A percentile compares a stretch with the other conserved stretches of the same genome.
Conservation (phyloP, 2,888 invertebrate genomes). For the Blomia tropicalis region DNA sequence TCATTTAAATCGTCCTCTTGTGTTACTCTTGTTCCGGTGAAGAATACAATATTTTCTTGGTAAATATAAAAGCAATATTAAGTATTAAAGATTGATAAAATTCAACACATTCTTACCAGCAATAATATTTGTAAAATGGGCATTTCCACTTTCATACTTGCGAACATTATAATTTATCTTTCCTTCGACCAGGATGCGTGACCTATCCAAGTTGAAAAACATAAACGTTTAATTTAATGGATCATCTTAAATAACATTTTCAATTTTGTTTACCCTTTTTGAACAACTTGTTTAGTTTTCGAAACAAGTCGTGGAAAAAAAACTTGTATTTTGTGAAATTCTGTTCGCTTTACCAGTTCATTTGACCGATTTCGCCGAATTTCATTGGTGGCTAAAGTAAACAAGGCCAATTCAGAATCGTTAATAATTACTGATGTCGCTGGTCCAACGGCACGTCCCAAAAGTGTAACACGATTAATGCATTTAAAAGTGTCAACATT, state of each 20-base stretch:
- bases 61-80: background rate
- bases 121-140: conserved; percentile 22
- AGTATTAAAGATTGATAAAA: background rate
- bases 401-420: background rate
- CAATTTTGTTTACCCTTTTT: background rate
- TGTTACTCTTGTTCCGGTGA: background rate
- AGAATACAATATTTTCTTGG: conserved; percentile 7
- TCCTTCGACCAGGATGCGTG: conserved; percentile 6
- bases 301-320: background rate
- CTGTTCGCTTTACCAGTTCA: conserved; percentile 5
- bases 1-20: background rate
- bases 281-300: conserved; percentile 3
- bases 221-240: background rate
- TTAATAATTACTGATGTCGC: background rate
- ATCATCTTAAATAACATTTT: background rate
- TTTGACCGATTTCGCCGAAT: conserved; percentile 11
- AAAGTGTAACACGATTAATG: background rate
- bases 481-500: conserved; percentile 11
- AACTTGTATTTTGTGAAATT: conserved; percentile 7
- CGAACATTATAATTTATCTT: conserved; percentile 7
- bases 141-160: background rate
- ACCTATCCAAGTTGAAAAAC: background rate
- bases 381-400: conserved; percentile 16
- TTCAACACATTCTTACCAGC: background rate
- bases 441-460: background rate